Evolutionary conservation across 2,797 vertebrate genomes (phyloP), one percentile per base, ranked within the genome.

Genomic region (Uromys caudimaculatus): DNA sequence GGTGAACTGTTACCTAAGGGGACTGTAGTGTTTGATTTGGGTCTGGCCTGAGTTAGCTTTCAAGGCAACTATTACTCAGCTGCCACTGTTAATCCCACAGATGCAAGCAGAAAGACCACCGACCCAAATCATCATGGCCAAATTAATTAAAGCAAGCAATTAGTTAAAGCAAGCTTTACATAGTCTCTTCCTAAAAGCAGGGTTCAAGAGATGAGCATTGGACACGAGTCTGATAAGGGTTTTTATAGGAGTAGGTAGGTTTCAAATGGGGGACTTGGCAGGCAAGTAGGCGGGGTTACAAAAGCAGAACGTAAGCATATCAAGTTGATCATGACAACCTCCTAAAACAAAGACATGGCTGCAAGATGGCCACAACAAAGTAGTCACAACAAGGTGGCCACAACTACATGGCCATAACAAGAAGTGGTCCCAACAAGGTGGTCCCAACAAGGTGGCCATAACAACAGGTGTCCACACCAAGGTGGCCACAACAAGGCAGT

Each of bases 41-140:
- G 19, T 90, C 77, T 41, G 75, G 60, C 21, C n/a, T 95, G n/a
- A 84, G n/a, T 93, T 85, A 6, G 44, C 83, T 92, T 93, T 96
- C 92, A 94, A 62, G 7, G 24, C n/a, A 94, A 10, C 4, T 52
- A 0, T 0, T 19, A 47, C 1, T 93, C 17, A 29, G 19, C 54
- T 87, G 85, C 2, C 21, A 27, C 64, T 52, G 41, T 64, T 47
- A 64, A 64, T 6, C 29, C 58, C 24, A 83, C 56, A 60, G 56
- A 60, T 41, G 13, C 38, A 27, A 83, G 58, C 41, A 47, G 10
- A 64, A 84, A 84, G 58, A 64, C 29, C 17, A 64, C 38, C 6
- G 41, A 64, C 38, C 24, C 27, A 21, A 50, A 50, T 21, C 9
- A 84, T 84, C 17, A 2, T 64, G 41, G 17, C 29, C 82, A 84